These are phyloP conservation scores for Apogon talboti DNA, from an alignment of 2,797 vertebrate genomes.

Conservation along the genomic window DNA sequence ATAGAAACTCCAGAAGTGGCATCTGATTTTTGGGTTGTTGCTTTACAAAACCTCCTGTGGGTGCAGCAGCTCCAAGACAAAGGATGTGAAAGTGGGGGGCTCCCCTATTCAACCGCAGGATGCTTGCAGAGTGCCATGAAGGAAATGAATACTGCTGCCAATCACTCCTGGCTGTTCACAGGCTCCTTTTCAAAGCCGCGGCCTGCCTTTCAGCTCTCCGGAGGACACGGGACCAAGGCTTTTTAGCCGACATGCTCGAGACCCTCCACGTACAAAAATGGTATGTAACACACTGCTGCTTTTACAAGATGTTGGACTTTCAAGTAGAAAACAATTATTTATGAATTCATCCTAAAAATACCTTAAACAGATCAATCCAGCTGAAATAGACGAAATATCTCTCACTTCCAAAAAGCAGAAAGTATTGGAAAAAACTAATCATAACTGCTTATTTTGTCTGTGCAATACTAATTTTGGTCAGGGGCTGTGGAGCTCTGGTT, in stretches of 20 bases:
- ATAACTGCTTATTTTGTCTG: conserved; percentile 18
- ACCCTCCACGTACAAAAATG: not conserved
- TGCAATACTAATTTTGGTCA: conserved; percentile 16
- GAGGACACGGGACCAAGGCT: conserved; percentile 37
- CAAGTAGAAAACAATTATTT: no score
- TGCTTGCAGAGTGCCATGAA: conserved; percentile 72
- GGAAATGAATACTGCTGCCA: conserved; percentile 81
- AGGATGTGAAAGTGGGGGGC: conserved; percentile 56
- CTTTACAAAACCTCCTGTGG: conserved; percentile 33
- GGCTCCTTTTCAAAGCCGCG: conserved; percentile 66
- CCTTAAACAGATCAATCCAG: no score
- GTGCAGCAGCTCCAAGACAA: conserved; percentile 55
- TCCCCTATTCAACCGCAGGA: conserved; percentile 60
- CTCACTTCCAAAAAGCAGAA: not conserved
- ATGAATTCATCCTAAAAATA: no score
- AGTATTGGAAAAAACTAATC: not conserved
- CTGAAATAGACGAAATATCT: not conserved
- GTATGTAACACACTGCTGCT: not conserved
- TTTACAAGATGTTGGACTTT: no score
- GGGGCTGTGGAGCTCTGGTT: conserved; percentile 2
- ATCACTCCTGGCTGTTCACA: conserved; percentile 75
- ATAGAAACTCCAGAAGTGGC: not conserved
- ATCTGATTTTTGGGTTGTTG: conserved; percentile 2
- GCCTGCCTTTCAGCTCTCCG: conserved; percentile 71
- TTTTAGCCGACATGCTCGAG: conserved; percentile 12